Evolutionary conservation across 2,797 vertebrate genomes (phyloP).

Genomic region (Chelidonichthys spinosus): DNA sequence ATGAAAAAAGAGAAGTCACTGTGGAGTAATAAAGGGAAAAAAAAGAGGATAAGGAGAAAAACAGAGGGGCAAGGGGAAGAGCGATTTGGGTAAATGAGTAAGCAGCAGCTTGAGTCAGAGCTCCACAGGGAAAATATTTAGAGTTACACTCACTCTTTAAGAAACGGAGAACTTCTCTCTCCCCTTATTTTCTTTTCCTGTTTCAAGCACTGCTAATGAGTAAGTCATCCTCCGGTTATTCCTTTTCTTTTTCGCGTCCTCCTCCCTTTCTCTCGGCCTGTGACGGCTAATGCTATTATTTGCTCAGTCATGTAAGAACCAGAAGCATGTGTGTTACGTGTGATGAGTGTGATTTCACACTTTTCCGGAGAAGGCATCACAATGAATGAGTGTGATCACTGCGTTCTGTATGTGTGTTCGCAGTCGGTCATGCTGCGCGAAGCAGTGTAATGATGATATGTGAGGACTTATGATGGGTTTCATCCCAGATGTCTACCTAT

Average conservation of each 20-base stretch:
- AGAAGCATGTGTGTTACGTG: conserved; percentile 29
- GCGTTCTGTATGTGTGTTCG: background rate
- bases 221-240: conserved; percentile 42
- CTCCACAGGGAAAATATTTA: conserved; percentile 67
- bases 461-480: background rate
- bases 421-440: background rate
- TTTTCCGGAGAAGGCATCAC: conserved; percentile 21
- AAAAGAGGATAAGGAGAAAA: conserved; percentile 59
- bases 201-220: conserved; percentile 49
- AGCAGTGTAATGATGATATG: background rate
- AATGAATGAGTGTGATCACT: background rate
- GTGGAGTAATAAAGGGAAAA: conserved; percentile 26
- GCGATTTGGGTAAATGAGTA: conserved; percentile 66
- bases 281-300: conserved; percentile 49
- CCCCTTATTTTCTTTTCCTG: conserved; percentile 25
- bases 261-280: conserved; percentile 42
- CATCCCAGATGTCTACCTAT: background rate
- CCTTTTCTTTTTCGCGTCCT: conserved; percentile 2
- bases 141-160: conserved; percentile 50
- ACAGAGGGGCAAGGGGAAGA: conserved; percentile 40
- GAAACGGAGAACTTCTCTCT: conserved; percentile 38
- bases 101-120: conserved; percentile 69
- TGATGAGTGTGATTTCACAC: conserved; percentile 21
- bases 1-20: conserved; percentile 46
- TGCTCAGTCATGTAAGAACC: conserved; percentile 56